These are phyloP conservation scores for Mobula hypostoma DNA, from an alignment of 2,113 vertebrate genomes.

Conservation along the genomic window DNA sequence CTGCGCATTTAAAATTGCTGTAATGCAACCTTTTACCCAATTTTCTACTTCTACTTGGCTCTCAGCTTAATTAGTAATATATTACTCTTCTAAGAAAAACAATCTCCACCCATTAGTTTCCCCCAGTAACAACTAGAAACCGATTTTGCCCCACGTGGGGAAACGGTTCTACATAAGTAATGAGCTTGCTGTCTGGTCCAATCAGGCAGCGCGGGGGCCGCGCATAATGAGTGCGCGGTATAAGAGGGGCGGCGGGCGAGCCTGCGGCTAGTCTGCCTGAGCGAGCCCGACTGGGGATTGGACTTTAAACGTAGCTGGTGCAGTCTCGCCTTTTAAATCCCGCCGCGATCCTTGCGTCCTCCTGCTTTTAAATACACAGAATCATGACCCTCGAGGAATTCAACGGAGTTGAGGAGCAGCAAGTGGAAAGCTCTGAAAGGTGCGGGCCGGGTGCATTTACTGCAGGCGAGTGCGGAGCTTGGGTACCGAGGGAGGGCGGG, in stretches of 20 bases:
- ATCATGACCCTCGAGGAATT: conserved; percentile 90
- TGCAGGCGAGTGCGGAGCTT: neutral
- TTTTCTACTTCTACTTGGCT: neutral
- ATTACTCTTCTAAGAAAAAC: neutral
- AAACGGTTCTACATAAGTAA: no score
- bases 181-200: neutral
- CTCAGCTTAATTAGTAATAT: neutral
- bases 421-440: conserved; percentile 73
- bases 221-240: neutral
- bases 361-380: no score
- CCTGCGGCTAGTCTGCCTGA: neutral
- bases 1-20: neutral
- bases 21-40: neutral
- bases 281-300: neutral
- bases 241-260: neutral
- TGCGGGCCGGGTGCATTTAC: conserved; percentile 43
- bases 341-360: neutral
- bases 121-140: neutral
- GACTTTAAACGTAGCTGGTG: no score
- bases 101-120: neutral
- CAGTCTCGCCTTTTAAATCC: no score
- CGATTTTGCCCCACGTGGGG: neutral
- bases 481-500: neutral
- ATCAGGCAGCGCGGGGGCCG: neutral
- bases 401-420: conserved; percentile 61